A percentile compares a stretch with the other conserved stretches of the same genome.
These are phyloP conservation scores for Hylomyscus alleni DNA, from an alignment of 2,797 vertebrate genomes.

Conservation along the genomic window DNA sequence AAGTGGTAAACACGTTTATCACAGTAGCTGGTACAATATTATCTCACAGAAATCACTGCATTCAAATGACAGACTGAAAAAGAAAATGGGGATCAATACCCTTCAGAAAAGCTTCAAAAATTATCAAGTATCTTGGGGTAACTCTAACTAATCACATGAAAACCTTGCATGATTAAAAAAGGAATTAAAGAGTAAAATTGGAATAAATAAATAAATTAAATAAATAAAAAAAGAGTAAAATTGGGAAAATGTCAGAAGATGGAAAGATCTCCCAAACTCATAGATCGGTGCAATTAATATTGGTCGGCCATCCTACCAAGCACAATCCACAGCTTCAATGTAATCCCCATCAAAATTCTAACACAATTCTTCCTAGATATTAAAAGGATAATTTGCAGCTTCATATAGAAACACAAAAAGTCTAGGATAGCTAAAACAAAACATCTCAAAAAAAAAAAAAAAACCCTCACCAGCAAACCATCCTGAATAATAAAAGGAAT, in stretches of 20 bases:
- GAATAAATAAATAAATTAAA: too few relatives aligned
- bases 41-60: background rate
- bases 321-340: background rate
- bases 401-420: background rate
- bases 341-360: background rate
- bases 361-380: background rate
- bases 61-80: background rate
- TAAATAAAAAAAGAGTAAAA: too few relatives aligned
- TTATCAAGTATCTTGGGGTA: background rate
- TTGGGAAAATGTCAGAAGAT: background rate
- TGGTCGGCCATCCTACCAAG: background rate
- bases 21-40: background rate
- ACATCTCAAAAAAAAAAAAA: background rate
- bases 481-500: background rate
- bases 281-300: background rate
- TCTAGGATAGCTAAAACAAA: background rate
- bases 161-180: background rate
- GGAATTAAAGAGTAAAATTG: background rate
- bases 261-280: background rate
- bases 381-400: too few relatives aligned
- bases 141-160: background rate
- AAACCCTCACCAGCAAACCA: background rate
- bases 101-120: background rate
- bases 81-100: background rate
- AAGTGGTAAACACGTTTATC: background rate